phyloP scores from a whole-genome alignment of 1,140 invertebrate species.

The Bombus waltoni region DNA sequence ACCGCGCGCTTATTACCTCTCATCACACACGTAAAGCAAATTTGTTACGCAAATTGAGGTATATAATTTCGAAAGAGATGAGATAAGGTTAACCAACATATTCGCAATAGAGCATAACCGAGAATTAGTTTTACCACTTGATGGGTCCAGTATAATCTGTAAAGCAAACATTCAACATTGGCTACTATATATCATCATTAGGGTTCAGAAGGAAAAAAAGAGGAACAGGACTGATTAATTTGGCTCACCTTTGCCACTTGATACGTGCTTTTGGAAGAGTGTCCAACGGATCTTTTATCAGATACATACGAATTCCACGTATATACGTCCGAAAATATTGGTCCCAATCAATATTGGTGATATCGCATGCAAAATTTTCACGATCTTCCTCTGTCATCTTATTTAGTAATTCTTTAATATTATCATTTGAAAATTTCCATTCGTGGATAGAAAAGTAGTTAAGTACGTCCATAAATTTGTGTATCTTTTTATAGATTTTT shows the following conservation, averaged over 20 bases:
- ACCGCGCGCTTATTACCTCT: not conserved
- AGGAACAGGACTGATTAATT: not conserved
- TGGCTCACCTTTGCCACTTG: constrained; percentile 81
- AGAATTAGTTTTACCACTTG: constrained; percentile 77
- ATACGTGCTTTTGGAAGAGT: constrained; percentile 83
- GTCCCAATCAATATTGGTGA: constrained; percentile 85
- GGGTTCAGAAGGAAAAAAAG: not conserved
- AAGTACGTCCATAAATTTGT: constrained; percentile 86
- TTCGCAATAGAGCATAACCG: constrained; percentile 70
- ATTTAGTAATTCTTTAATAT: constrained; percentile 84
- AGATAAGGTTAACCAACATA: constrained; percentile 72
- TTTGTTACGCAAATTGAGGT: not conserved
- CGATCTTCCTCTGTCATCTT: constrained; percentile 86
- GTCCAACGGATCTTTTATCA: constrained; percentile 85
- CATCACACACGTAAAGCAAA: not conserved
- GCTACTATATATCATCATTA: too few relatives aligned
- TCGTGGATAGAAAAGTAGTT: constrained; percentile 89
- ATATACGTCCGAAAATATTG: constrained; percentile 84
- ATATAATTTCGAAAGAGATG: constrained; percentile 25
- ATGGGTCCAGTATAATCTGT: constrained; percentile 81
- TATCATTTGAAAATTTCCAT: constrained; percentile 87
- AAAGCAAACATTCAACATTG: constrained; percentile 44
- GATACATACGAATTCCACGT: constrained; percentile 84
- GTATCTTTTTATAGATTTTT: constrained; percentile 87
- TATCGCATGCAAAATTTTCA: constrained; percentile 87